These are phyloP conservation scores for Andrena bicolor DNA, from an alignment of 2,888 invertebrate species.

Conservation along the genomic window DNA sequence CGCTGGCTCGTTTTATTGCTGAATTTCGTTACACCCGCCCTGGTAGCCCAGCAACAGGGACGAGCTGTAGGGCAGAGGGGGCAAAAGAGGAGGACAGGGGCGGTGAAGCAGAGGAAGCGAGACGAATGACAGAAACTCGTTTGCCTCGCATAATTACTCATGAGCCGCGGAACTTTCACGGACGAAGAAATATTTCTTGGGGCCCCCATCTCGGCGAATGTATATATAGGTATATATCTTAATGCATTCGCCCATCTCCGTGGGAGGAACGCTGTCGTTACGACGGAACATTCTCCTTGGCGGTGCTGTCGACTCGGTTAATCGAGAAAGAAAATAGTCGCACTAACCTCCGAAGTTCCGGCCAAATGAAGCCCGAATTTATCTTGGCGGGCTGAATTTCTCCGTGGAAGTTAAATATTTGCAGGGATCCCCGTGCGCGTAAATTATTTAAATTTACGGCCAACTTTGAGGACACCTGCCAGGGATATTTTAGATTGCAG, in stretches of 20 bases:
- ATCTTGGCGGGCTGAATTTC: constrained; percentile 6
- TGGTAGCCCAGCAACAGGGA: constrained; percentile 3
- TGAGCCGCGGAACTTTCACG: constrained; percentile 48
- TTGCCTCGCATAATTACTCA: constrained; percentile 63
- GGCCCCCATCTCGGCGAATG: neutral
- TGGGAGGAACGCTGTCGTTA: neutral
- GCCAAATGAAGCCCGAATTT: constrained; percentile 16
- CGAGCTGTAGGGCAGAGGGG: neutral
- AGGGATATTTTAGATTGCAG: neutral
- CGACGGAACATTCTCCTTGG: constrained; percentile 11
- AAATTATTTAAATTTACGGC: constrained; percentile 19
- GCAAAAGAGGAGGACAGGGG: neutral
- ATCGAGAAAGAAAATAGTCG: constrained; percentile 35
- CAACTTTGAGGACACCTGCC: neutral
- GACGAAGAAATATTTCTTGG: constrained; percentile 46
- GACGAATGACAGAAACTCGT: constrained; percentile 39
- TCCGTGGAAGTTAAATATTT: constrained; percentile 9
- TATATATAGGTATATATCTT: constrained; percentile 40
- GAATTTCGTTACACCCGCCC: constrained; percentile 54
- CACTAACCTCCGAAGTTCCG: neutral
- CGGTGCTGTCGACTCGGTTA: constrained; percentile 25
- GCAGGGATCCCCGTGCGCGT: neutral
- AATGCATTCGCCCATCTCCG: constrained; percentile 39
- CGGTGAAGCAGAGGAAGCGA: constrained; percentile 6
- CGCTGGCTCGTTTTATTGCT: constrained; percentile 48